These are phyloP conservation scores for Dolichallabes microphthalmus DNA, from an alignment of 2,113 vertebrate genomes.

Conservation along the genomic window DNA sequence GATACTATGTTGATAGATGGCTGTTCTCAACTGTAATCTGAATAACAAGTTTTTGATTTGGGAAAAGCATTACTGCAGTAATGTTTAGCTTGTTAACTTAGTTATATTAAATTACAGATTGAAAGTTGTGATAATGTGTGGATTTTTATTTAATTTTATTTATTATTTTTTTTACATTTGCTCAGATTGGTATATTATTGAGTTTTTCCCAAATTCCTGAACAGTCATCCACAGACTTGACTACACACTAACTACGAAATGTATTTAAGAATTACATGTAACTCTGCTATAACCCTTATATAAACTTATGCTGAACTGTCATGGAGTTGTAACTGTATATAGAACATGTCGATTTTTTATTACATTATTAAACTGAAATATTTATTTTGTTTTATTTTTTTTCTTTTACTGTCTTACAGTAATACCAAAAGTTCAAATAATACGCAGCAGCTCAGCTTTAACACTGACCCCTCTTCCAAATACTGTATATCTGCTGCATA, in stretches of 20 bases:
- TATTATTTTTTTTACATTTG: too few relatives aligned
- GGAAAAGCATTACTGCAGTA: neutral
- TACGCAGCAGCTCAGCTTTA: conserved; percentile 6
- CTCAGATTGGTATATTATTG: too few relatives aligned
- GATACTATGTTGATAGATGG: neutral
- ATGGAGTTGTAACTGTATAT: neutral
- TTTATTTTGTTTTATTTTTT: too few relatives aligned
- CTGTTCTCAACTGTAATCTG: neutral
- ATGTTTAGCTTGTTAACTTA: neutral
- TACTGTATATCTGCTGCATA: too few relatives aligned
- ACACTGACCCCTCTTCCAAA: too few relatives aligned
- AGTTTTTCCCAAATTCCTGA: too few relatives aligned
- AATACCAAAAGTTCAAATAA: conserved; percentile 19
- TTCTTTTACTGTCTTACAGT: neutral
- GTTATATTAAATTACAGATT: neutral
- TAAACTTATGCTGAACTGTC: too few relatives aligned
- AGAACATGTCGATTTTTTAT: neutral
- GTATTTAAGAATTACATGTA: too few relatives aligned
- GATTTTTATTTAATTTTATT: neutral
- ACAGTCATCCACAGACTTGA: too few relatives aligned
- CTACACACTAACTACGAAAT: too few relatives aligned
- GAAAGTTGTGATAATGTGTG: neutral
- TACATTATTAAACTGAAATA: neutral
- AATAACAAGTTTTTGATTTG: neutral
- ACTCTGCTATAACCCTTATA: too few relatives aligned